Conservation (phyloP, 2,888 invertebrate genomes). For the Cerastis rubricosa region DNA sequence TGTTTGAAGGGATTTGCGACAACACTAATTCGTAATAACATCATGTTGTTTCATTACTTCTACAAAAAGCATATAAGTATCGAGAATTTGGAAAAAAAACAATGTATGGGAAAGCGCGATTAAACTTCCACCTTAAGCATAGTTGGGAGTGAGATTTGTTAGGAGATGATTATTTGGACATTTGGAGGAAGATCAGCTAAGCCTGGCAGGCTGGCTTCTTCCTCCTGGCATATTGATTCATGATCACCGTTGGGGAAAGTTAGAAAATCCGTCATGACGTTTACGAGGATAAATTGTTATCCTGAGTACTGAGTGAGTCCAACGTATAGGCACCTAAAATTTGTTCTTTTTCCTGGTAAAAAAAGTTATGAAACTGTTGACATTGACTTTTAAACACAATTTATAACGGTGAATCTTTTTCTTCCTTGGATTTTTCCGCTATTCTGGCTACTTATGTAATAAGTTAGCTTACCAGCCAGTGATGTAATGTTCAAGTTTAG, state of each 20-base stretch:
- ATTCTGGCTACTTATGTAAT: background rate
- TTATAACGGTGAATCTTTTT: background rate
- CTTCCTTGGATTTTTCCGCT: background rate
- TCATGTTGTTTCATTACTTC: too few relatives aligned
- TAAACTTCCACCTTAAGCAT: too few relatives aligned
- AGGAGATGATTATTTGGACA: background rate
- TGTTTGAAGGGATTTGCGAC: too few relatives aligned
- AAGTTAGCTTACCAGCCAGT: background rate
- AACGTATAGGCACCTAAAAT: background rate
- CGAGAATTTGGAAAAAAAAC: too few relatives aligned
- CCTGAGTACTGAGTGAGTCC: constrained; percentile 36
- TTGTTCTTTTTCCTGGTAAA: constrained; percentile 12
- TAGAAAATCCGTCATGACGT: constrained; percentile 21
- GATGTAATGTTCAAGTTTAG: background rate
- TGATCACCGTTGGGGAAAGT: constrained; percentile 34
- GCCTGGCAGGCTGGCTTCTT: background rate
- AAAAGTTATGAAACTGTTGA: background rate
- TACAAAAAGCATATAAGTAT: too few relatives aligned
- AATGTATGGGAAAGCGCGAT: too few relatives aligned
- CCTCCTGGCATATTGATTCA: constrained; percentile 23
- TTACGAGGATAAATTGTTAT: constrained; percentile 44
- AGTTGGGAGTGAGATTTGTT: constrained; percentile 1
- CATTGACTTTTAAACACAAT: background rate
- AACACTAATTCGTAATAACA: too few relatives aligned
- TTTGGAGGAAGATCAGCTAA: background rate